phyloP scores from a whole-genome alignment of 2,113 vertebrate genomes.

The Zapornia atra region DNA sequence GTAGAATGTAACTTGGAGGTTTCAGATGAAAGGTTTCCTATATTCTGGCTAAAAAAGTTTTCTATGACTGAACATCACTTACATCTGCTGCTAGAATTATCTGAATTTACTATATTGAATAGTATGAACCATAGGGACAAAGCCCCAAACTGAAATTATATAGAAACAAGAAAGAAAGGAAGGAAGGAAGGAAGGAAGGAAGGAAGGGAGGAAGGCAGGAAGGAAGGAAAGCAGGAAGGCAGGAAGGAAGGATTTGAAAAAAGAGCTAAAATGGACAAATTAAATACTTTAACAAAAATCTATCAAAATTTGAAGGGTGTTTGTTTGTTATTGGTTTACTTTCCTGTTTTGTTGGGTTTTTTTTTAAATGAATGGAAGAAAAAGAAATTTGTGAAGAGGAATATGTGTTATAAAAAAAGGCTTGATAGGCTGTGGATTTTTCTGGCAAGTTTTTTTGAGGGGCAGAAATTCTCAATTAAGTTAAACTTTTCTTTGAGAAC shows the following conservation, averaged over 20 bases:
- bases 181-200: too few species aligned
- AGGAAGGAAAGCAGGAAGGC: too few species aligned
- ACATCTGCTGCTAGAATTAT: not conserved
- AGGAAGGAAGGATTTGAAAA: too few species aligned
- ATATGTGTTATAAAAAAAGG: not conserved
- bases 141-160: not conserved
- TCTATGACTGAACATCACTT: not conserved
- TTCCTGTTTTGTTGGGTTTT: too few species aligned
- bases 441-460: not conserved
- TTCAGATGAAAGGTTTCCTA: not conserved
- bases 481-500: not conserved
- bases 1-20: not conserved
- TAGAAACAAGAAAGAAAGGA: not conserved
- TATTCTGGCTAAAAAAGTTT: not conserved
- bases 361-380: not conserved
- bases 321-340: not conserved
- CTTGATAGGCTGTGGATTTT: rapidly evolving
- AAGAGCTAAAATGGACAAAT: not conserved
- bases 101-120: not conserved
- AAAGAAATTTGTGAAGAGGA: not conserved
- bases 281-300: not conserved
- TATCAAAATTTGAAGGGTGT: not conserved
- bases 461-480: not conserved
- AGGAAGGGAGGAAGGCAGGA: too few species aligned
- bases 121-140: not conserved